These are phyloP conservation scores for Choloepus hoffmanni DNA, from an alignment of 2,113 vertebrate genomes.

Conservation along the genomic window DNA sequence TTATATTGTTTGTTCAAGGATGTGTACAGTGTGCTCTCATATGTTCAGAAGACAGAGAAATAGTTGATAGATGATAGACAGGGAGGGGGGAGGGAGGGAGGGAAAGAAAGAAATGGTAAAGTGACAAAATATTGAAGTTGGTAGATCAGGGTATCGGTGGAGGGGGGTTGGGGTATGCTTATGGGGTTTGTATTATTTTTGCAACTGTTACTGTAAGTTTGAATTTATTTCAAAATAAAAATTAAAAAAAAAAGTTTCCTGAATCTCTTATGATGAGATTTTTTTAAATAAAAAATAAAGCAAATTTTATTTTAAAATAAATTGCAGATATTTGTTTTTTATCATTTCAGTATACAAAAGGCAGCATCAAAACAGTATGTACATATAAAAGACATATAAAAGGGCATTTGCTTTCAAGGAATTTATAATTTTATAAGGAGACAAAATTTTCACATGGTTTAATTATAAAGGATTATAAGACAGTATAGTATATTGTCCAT, in stretches of 20 bases:
- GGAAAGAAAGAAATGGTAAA: no score
- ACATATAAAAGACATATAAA: background rate
- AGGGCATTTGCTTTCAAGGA: background rate
- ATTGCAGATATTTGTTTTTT: constrained; percentile 2
- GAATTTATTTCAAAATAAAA: no score
- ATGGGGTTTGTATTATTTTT: no score
- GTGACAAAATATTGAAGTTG: no score
- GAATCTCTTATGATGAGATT: background rate
- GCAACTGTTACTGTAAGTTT: no score
- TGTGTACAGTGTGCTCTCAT: no score
- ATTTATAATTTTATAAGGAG: background rate
- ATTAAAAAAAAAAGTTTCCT: background rate
- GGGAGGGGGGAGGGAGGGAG: no score
- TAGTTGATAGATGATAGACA: no score
- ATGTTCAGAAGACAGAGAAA: no score
- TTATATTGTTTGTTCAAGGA: no score
- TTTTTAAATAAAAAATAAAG: constrained; percentile 12
- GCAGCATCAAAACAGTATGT: background rate
- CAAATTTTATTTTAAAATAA: constrained; percentile 22
- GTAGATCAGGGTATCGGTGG: no score
- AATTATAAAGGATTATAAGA: background rate
- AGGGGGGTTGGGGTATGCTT: no score
- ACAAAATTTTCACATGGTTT: background rate
- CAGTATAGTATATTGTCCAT: background rate
- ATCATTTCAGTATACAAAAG: background rate